Percentiles rank a stretch among this genome's conserved stretches.
Evolutionary conservation across 2,888 invertebrate species (phyloP).

Genomic region (Conomelus anceps): DNA sequence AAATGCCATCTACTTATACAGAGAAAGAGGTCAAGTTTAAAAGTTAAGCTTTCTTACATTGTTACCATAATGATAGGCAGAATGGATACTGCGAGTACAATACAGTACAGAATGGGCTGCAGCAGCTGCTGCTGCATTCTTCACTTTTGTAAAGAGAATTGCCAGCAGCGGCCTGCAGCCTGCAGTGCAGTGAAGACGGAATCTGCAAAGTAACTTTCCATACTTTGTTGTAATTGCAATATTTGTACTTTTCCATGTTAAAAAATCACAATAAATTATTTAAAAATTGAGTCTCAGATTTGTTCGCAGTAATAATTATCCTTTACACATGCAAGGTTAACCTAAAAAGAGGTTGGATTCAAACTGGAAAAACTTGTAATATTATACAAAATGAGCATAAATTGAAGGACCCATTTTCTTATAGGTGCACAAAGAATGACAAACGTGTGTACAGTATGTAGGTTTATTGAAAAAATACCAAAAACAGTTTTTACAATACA

Average conservation of each 20-base stretch:
- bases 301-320: neutral
- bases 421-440: too few species aligned
- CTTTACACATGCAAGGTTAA: too few species aligned
- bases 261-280: conserved; percentile 34
- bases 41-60: conserved; percentile 28
- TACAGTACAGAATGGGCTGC: neutral
- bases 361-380: too few species aligned
- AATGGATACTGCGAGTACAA: neutral
- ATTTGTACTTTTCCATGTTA: conserved; percentile 36
- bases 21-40: conserved; percentile 14
- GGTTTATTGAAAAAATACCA: too few species aligned
- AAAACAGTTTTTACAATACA: too few species aligned
- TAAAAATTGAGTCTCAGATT: conserved; percentile 21
- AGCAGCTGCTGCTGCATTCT: neutral
- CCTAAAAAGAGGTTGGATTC: too few species aligned
- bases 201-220: conserved; percentile 32
- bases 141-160: neutral
- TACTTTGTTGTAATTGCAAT: conserved; percentile 36
- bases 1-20: conserved; percentile 22
- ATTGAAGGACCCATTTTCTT: too few species aligned
- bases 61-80: conserved; percentile 27
- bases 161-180: neutral
- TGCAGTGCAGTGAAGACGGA: neutral
- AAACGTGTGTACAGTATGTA: too few species aligned
- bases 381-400: too few species aligned